A percentile compares a stretch with the other conserved stretches of the same genome.
Evolutionary conservation across 2,113 vertebrate genomes (phyloP).

Genomic region (Callopanchax toddi): DNA sequence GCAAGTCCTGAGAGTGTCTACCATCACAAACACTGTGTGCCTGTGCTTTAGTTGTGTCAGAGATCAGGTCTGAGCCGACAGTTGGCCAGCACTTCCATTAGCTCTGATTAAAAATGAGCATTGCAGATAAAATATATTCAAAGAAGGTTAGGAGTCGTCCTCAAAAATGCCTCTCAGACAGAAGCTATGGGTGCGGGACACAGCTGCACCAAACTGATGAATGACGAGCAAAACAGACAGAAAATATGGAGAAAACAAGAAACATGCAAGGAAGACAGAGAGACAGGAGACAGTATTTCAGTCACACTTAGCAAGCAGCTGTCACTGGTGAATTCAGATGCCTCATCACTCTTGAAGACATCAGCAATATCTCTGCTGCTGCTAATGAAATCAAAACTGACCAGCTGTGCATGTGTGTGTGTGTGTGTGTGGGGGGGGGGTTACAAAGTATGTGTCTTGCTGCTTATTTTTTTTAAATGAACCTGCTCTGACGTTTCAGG

Average conservation of each 20-base stretch:
- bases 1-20: conserved; percentile 19
- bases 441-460: conserved; percentile 2
- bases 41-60: conserved; percentile 37
- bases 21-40: conserved; percentile 8
- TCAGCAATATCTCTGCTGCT: conserved; percentile 35
- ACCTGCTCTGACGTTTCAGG: conserved; percentile 50
- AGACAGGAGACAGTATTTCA: conserved; percentile 62
- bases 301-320: conserved; percentile 53
- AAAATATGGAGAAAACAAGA: conserved; percentile 29
- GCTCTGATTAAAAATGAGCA: conserved; percentile 83
- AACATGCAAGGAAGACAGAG: conserved; percentile 3
- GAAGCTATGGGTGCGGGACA: conserved; percentile 50
- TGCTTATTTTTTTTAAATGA: conserved; percentile 27
- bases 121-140: conserved; percentile 78
- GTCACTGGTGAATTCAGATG: conserved; percentile 49
- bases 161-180: conserved; percentile 11
- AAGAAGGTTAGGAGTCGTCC: conserved; percentile 74
- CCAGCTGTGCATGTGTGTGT: conserved; percentile 7
- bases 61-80: conserved; percentile 68
- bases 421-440: background rate
- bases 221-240: conserved; percentile 29
- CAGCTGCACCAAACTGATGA: conserved; percentile 41
- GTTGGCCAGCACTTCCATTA: conserved; percentile 88
- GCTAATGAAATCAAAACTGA: conserved; percentile 52
- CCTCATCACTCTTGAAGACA: conserved; percentile 50